Evolutionary conservation across 2,888 invertebrate genomes (phyloP).

Genomic region (Cheilosia variabilis): DNA sequence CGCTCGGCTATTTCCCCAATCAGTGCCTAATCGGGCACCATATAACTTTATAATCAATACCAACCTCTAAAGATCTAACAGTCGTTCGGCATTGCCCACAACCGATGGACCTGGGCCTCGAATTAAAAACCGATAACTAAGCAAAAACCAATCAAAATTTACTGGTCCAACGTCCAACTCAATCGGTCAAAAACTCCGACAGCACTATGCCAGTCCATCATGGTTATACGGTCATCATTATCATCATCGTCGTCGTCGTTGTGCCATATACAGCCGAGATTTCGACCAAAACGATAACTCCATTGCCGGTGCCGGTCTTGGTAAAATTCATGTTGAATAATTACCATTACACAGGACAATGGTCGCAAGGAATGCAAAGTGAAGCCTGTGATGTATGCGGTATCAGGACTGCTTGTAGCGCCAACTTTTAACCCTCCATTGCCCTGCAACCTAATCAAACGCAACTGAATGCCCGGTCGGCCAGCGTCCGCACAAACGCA

Average conservation of each 20-base stretch:
- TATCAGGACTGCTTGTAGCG: constrained; percentile 15
- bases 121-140: constrained; percentile 69
- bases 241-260: constrained; percentile 16
- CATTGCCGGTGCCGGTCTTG: constrained; percentile 40
- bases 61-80: constrained; percentile 10
- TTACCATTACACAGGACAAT: constrained; percentile 73
- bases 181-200: constrained; percentile 54
- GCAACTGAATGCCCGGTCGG: constrained; percentile 43
- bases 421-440: constrained; percentile 45
- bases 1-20: constrained; percentile 2
- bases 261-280: neutral
- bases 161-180: constrained; percentile 52
- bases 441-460: constrained; percentile 60
- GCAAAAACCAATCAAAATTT: constrained; percentile 61
- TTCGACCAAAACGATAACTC: constrained; percentile 49
- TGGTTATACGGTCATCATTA: constrained; percentile 32
- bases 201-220: constrained; percentile 48
- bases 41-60: constrained; percentile 28
- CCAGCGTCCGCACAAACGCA: constrained; percentile 3
- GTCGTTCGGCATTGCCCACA: constrained; percentile 7
- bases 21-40: constrained; percentile 23
- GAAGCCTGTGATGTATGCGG: constrained; percentile 52
- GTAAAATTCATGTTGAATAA: constrained; percentile 73
- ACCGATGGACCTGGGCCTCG: constrained; percentile 11
- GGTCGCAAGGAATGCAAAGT: constrained; percentile 58